phyloP scores from a whole-genome alignment of 2,797 vertebrate species.

The Hafferia zeledoni region DNA sequence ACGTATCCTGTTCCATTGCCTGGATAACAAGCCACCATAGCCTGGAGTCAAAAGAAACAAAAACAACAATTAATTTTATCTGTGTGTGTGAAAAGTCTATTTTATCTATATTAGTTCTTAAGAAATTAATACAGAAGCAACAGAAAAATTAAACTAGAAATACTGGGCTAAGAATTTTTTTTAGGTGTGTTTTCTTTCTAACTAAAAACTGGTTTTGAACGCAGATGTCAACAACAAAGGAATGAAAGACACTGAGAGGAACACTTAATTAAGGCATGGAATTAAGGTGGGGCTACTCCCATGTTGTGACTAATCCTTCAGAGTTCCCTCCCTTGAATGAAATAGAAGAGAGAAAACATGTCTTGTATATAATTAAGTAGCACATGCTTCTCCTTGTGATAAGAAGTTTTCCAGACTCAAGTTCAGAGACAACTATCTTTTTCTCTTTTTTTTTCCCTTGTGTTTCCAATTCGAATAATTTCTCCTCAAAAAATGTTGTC shows the following conservation, averaged over 20 bases:
- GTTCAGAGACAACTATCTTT: not conserved
- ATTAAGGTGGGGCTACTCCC: not conserved
- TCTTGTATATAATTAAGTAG: not conserved
- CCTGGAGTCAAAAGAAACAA: constrained; percentile 76
- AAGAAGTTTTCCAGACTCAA: not conserved
- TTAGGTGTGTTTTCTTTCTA: not conserved
- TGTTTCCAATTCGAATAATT: not conserved
- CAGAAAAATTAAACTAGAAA: not conserved
- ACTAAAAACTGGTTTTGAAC: not conserved
- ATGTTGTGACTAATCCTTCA: not conserved
- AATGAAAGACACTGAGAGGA: not conserved
- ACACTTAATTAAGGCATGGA: not conserved
- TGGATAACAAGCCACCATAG: constrained; percentile 97
- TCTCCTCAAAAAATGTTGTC: not conserved
- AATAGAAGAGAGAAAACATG: not conserved
- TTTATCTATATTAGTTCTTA: not conserved
- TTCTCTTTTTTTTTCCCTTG: accelerated
- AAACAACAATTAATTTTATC: not conserved
- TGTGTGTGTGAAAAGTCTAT: not conserved
- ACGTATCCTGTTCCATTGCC: constrained; percentile 95
- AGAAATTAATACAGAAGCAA: not conserved
- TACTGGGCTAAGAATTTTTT: not conserved
- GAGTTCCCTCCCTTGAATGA: not conserved
- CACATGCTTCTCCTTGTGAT: not conserved
- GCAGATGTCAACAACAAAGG: not conserved